Conservation (phyloP, 2,113 vertebrate genomes). For the Nannospalax galili region DNA sequence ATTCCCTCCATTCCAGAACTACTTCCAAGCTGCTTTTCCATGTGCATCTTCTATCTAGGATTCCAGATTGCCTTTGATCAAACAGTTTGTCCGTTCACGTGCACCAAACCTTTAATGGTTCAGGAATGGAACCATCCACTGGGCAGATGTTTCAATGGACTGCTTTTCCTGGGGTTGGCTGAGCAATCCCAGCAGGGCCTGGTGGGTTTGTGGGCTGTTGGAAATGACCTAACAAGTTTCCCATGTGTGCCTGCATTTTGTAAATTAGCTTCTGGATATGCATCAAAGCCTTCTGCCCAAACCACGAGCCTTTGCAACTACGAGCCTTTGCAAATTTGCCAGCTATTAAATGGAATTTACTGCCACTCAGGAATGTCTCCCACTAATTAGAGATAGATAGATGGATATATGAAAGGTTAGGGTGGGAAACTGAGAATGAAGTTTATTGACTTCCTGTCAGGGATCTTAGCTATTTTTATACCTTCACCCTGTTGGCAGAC, state of each 20-base stretch:
- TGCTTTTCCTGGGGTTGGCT: not conserved
- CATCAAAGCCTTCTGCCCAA: constrained; percentile 51
- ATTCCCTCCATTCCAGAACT: not conserved
- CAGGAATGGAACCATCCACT: not conserved
- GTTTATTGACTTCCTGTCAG: not conserved
- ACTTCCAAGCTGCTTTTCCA: not conserved
- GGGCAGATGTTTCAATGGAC: not conserved
- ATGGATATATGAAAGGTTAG: not conserved
- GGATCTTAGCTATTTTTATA: not conserved
- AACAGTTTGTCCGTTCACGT: not conserved
- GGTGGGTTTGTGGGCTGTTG: not conserved
- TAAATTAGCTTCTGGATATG: constrained; percentile 12
- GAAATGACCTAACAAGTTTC: constrained; percentile 17
- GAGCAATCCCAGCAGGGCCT: not conserved
- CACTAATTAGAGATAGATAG: constrained; percentile 35
- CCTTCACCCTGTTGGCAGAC: not conserved
- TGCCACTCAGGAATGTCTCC: not conserved
- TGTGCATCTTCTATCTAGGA: not conserved
- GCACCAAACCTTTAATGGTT: not conserved
- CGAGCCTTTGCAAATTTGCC: constrained; percentile 56
- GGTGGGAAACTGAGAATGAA: not conserved
- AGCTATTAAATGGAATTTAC: constrained; percentile 47
- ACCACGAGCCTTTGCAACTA: not conserved
- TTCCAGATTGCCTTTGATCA: not conserved
- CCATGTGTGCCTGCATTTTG: not conserved